Evolutionary conservation across 2,113 vertebrate species (phyloP), one percentile per base, ranked within the genome.

Genomic region (Vulpes lagopus): DNA sequence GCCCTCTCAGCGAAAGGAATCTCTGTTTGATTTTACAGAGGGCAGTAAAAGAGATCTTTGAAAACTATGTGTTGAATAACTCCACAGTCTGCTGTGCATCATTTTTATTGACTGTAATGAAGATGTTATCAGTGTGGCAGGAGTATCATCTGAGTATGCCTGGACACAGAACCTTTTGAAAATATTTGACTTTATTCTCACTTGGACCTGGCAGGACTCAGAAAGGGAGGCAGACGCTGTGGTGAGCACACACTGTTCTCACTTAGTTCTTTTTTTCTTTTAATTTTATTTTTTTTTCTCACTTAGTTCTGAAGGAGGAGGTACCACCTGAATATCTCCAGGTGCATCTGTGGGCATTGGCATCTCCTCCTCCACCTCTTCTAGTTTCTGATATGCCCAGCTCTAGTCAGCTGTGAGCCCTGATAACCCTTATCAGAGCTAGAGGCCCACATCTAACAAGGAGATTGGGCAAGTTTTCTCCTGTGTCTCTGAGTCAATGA

Each of bases 11-110:
- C 95, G 98, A 98, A 96, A 98, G 97, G 91, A 98, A 97, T 98
- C 98, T 96, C 96, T 88, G 95, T 53, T 95, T 97, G 97, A 96
- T 96, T 99, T 98, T 98, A 98, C 0, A 49, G 57, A 84, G 38
- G 38, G 91, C 95, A 98, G 95, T 98, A 98, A 99, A 99, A 97
- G 95, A 98, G 94, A 97, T 98, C 92, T 97, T 98, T 97, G 97
- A 98, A 98, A 98, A 97, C 80, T 92, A 97, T 98, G 98, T 98
- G 97, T 98, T 98, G 98, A 98, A 96, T 97, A 98, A 98, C 98
- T 97, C 96, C 16, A 0, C 17, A 14, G 92, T 92, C 96, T 93
- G 96, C 76, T 85, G 86, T 96, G 96, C 64, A 98, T 98, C 96
- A 97, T 69, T 98, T 98, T 98, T 98, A 98, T 96, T 78, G 98